These are phyloP conservation scores for Dendrocincla fuliginosa DNA, from an alignment of 2,797 vertebrate species.

Conservation along the genomic window DNA sequence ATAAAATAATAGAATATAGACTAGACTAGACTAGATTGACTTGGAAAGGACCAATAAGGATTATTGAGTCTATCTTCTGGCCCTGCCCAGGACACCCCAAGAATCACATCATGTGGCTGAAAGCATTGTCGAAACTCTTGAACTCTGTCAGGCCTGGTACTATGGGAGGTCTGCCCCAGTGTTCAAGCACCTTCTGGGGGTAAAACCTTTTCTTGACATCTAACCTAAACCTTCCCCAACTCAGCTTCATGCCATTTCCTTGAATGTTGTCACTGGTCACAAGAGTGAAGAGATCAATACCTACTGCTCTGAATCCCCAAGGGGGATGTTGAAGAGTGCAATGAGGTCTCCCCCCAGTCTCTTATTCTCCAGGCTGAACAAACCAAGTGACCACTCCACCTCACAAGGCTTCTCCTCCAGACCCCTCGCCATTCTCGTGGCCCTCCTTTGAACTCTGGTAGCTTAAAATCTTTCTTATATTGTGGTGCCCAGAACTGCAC, in stretches of 20 bases:
- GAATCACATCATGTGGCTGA: neutral
- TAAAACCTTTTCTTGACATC: neutral
- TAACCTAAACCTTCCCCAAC: neutral
- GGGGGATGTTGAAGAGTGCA: neutral
- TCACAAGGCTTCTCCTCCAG: neutral
- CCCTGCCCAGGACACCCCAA: neutral
- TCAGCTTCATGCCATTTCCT: neutral
- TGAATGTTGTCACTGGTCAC: neutral
- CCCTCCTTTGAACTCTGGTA: neutral
- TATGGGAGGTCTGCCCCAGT: neutral
- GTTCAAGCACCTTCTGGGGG: neutral
- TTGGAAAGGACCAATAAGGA: neutral
- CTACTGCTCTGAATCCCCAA: neutral
- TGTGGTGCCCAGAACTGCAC: neutral
- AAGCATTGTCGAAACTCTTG: neutral
- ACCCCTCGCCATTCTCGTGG: neutral
- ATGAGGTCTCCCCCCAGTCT: neutral
- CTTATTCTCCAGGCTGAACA: neutral
- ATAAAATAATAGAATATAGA: neutral
- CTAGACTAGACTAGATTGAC: neutral
- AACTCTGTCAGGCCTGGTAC: neutral
- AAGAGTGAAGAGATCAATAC: neutral
- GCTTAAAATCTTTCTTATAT: neutral
- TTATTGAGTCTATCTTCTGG: neutral
- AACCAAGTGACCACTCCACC: neutral